These are phyloP conservation scores for Lepus americanus DNA, from an alignment of 2,113 vertebrate genomes.

Conservation along the genomic window DNA sequence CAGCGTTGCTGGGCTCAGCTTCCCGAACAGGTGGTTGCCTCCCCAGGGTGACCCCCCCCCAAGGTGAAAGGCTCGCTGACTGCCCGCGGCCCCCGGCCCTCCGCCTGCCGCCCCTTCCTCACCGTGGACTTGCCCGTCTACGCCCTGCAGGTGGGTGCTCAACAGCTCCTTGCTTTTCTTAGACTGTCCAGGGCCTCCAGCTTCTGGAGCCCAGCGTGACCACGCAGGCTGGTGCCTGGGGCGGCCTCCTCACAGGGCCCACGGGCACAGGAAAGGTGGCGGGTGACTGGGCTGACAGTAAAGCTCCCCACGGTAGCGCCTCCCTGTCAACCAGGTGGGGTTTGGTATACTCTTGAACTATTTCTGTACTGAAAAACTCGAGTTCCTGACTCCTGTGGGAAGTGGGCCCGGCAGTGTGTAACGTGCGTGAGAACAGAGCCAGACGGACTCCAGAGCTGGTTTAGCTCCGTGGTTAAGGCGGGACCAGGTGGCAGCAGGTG, in stretches of 20 bases:
- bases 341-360: background rate
- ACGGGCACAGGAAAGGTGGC: background rate
- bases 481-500: background rate
- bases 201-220: background rate
- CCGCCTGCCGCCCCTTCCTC: conserved; percentile 93
- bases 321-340: background rate
- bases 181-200: background rate
- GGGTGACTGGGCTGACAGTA: background rate
- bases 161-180: background rate
- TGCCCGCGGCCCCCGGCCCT: conserved; percentile 93
- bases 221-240: too few relatives aligned
- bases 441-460: background rate
- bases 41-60: conserved; percentile 92
- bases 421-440: background rate
- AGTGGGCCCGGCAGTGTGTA: background rate
- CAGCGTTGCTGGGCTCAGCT: background rate
- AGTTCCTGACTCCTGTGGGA: background rate
- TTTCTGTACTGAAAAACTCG: background rate
- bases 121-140: conserved; percentile 95
- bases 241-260: too few relatives aligned
- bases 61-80: conserved; percentile 92
- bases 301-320: background rate
- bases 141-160: conserved; percentile 92
- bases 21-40: background rate
- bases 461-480: background rate